These are phyloP conservation scores for Corythornis cristatus DNA, from an alignment of 2,113 vertebrate genomes.

Conservation along the genomic window DNA sequence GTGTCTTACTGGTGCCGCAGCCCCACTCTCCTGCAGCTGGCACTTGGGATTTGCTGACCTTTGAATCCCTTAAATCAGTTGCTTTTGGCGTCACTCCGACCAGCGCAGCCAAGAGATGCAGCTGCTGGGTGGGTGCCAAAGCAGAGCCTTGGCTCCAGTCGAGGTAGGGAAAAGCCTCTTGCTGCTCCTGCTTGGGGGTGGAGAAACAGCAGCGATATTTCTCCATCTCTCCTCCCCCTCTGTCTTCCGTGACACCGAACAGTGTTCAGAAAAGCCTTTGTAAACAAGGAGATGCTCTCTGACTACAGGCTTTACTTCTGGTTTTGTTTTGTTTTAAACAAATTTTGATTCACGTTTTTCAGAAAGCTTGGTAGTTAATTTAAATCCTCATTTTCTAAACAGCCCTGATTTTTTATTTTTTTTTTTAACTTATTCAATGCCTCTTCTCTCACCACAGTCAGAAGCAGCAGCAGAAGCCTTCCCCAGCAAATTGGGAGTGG, in stretches of 20 bases:
- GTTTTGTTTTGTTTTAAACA: neutral
- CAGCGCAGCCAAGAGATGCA: constrained; percentile 9
- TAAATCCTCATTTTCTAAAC: neutral
- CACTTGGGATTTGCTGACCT: constrained; percentile 34
- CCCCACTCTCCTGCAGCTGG: neutral
- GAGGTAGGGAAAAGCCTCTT: neutral
- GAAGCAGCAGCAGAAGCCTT: neutral
- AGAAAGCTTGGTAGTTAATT: neutral
- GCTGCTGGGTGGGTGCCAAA: constrained; percentile 22
- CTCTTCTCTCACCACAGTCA: neutral
- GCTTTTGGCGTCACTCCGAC: neutral
- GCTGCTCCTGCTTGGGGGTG: neutral
- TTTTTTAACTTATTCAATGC: neutral
- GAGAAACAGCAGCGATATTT: neutral
- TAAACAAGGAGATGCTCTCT: neutral
- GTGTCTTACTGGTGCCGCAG: neutral
- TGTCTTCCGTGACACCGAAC: rapidly evolving
- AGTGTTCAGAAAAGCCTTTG: neutral
- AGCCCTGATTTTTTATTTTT: neutral
- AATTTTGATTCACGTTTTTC: neutral
- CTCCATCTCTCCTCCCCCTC: neutral
- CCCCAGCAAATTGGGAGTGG: neutral
- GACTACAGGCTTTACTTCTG: neutral
- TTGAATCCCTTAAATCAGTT: neutral
- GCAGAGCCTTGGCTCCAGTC: neutral